A percentile compares a stretch with the other conserved stretches of the same genome.
Evolutionary conservation across 2,888 invertebrate genomes (phyloP).

Genomic region (Metacarcinus magister): DNA sequence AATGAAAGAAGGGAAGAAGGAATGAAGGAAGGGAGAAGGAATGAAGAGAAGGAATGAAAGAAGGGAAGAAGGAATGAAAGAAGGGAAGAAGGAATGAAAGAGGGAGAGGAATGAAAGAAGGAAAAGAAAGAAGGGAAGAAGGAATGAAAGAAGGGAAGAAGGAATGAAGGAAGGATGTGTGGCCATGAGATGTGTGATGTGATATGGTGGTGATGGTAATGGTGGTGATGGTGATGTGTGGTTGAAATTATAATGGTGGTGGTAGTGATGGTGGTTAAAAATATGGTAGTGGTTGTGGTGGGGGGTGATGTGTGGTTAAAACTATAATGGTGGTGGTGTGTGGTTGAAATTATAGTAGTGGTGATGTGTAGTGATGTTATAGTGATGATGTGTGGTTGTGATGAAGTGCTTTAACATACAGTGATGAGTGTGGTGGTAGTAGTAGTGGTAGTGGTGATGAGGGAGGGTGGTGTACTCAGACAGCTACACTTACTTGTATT

Average conservation of each 20-base stretch:
- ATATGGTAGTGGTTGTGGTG: too few relatives aligned
- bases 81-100: too few relatives aligned
- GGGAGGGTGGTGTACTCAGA: not conserved
- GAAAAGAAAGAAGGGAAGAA: too few relatives aligned
- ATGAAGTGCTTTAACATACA: not conserved
- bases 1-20: too few relatives aligned
- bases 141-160: too few relatives aligned
- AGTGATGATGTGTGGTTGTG: constrained; percentile 32
- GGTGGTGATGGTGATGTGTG: constrained; percentile 41
- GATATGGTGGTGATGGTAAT: constrained; percentile 5
- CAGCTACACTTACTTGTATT: too few relatives aligned
- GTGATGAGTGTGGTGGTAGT: not conserved
- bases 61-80: too few relatives aligned
- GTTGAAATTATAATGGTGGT: not conserved
- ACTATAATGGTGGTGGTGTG: not conserved
- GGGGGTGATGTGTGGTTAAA: not conserved
- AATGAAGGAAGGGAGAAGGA: too few relatives aligned
- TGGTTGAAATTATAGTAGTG: not conserved
- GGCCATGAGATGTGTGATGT: not conserved
- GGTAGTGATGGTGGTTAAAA: not conserved
- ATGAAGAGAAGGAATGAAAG: too few relatives aligned
- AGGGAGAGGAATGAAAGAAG: too few relatives aligned
- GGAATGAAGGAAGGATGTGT: too few relatives aligned
- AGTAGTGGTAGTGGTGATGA: not conserved
- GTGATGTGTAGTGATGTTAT: not conserved